These are phyloP conservation scores for Drosophila testacea DNA, from an alignment of 2,888 invertebrate genomes.

Conservation along the genomic window DNA sequence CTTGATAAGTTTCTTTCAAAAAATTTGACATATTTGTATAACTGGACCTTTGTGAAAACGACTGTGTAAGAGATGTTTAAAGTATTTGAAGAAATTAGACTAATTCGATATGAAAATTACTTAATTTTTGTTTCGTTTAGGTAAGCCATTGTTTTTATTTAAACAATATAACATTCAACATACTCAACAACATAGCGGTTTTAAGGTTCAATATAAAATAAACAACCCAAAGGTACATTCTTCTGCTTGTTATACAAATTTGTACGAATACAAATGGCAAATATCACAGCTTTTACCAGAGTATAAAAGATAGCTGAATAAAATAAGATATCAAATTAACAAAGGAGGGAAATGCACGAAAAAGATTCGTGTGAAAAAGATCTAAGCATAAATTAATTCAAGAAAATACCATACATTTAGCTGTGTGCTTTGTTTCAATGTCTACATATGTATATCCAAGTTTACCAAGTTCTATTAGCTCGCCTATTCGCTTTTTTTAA, in stretches of 20 bases:
- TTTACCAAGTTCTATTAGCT: slow-evolving; percentile 1
- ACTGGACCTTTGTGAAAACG: slow-evolving; percentile 6
- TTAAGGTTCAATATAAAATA: too few relatives aligned
- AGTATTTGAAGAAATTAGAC: neutral
- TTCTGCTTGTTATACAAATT: too few relatives aligned
- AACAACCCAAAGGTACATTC: too few relatives aligned
- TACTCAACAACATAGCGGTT: too few relatives aligned
- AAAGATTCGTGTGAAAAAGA: neutral
- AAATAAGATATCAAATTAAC: neutral
- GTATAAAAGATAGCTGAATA: neutral
- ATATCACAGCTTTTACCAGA: neutral
- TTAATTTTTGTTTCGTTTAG: neutral
- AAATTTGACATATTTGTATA: slow-evolving; percentile 43
- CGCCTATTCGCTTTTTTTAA: slow-evolving; percentile 6
- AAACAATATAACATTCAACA: too few relatives aligned
- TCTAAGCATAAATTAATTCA: neutral
- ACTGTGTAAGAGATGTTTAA: neutral
- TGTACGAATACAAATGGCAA: neutral
- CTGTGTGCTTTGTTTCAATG: neutral
- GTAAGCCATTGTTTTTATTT: too few relatives aligned
- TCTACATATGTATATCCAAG: neutral
- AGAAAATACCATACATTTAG: neutral
- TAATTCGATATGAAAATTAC: neutral
- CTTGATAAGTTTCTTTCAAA: slow-evolving; percentile 47
- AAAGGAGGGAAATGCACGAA: neutral